Evolutionary conservation across 2,113 vertebrate species (phyloP), one percentile per base, ranked within the genome.

Genomic region (Menidia beryllina): DNA sequence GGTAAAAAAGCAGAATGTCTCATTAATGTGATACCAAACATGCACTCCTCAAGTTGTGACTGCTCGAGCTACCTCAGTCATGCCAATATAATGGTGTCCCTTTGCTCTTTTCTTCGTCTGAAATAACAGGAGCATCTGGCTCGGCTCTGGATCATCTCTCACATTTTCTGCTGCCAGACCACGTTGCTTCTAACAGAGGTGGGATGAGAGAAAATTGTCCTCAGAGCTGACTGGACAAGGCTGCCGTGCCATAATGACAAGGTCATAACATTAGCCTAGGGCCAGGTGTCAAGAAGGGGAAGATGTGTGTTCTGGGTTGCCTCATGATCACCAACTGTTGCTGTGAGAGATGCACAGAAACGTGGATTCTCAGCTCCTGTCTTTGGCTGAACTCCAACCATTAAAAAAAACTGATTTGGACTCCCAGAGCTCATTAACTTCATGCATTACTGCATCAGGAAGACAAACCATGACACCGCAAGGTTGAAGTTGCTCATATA

Each of bases 121-220:
- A 81, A 78, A 86, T 82, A 83, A 77, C 69, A 64, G 82, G 70
- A 51, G 39, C n/a, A 19, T 43, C 59, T 63, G 36, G 49, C 69
- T 34, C 49, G 47, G 55, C n/a, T 71, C 59, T 72, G 57, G 47
- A 60, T 63, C n/a, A 3, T 27, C 27, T 25, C 34, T 38, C 26
- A 17, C 52, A n/a, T n/a, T 65, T 39, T 45, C 54, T 63, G 43
- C 47, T 57, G 61, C 57, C 64, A 69, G 69, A 53, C 26, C 7
- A 23, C 19, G 10, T 0, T 0, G 3, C 62, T 54, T 64, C 63
- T 21, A 55, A 64, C 73, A 72, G 39, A 69, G 53, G 48, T 0
- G 30, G 55, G 48, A 52, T 49, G 60, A 70, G 52, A 84, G 53
- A 66, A 84, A 80, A 79, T 64, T 67, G 52, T 67, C 53, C 47